Conservation (phyloP, 2,113 vertebrate genomes). For the Tursiops truncatus region DNA sequence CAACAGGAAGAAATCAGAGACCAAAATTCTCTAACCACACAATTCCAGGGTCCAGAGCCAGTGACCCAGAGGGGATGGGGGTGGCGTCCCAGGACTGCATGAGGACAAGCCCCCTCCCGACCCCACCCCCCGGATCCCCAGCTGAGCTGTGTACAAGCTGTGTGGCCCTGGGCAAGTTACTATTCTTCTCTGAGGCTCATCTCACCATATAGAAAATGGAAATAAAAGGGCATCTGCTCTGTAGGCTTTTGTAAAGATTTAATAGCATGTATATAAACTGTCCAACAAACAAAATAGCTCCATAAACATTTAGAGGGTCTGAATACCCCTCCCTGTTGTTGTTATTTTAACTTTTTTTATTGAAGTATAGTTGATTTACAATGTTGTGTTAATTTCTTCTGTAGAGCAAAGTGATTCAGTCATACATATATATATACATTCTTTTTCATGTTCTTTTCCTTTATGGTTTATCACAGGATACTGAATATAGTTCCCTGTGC, state of each 20-base stretch:
- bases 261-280: background rate
- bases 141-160: background rate
- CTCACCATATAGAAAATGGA: background rate
- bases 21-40: background rate
- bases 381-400: background rate
- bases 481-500: background rate
- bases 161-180: background rate
- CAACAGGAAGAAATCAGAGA: background rate
- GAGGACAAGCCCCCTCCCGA: background rate
- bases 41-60: background rate
- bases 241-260: background rate
- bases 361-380: background rate
- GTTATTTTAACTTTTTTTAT: background rate
- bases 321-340: background rate
- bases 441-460: background rate
- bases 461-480: background rate
- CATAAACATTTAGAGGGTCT: background rate
- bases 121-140: no score
- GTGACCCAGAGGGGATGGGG: background rate
- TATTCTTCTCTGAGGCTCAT: background rate
- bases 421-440: background rate
- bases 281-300: background rate
- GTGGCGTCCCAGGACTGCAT: background rate
- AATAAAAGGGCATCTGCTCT: background rate
- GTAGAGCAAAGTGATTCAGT: background rate